Evolutionary conservation across 2,888 invertebrate species (phyloP).

Genomic region (Acleris holmiana): DNA sequence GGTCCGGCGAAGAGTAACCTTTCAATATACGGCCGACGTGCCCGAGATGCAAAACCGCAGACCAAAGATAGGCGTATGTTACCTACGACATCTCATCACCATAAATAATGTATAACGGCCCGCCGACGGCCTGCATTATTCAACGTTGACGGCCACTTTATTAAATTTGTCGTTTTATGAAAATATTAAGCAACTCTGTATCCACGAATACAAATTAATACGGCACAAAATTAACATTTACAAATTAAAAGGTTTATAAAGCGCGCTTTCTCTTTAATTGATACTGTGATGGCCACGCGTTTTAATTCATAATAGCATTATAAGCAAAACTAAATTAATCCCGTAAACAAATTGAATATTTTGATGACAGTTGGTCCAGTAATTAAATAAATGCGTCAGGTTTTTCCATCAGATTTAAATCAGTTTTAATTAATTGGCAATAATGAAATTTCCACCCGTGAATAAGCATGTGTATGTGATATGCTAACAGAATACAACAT

Average conservation of each 20-base stretch:
- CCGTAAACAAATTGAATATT: slow-evolving; percentile 27
- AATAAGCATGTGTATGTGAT: slow-evolving; percentile 4
- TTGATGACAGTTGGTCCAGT: slow-evolving; percentile 28
- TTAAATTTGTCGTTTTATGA: slow-evolving; percentile 80
- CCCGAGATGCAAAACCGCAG: slow-evolving; percentile 77
- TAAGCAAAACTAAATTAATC: slow-evolving; percentile 32
- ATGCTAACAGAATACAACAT: not conserved
- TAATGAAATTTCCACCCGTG: slow-evolving; percentile 8
- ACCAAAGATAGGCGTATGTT: slow-evolving; percentile 70
- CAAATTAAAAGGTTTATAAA: slow-evolving; percentile 54
- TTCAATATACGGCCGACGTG: slow-evolving; percentile 73
- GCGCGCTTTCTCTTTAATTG: slow-evolving; percentile 44
- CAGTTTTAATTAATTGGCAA: slow-evolving; percentile 11
- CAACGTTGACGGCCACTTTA: slow-evolving; percentile 78
- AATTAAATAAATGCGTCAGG: slow-evolving; percentile 28
- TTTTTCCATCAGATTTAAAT: slow-evolving; percentile 19
- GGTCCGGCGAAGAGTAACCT: slow-evolving; percentile 42
- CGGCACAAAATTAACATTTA: slow-evolving; percentile 59
- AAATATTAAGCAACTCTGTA: slow-evolving; percentile 62
- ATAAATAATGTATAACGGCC: slow-evolving; percentile 80
- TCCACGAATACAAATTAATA: slow-evolving; percentile 62
- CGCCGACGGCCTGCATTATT: slow-evolving; percentile 74
- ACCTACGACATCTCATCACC: slow-evolving; percentile 77
- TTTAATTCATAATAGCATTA: slow-evolving; percentile 31
- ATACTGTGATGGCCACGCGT: slow-evolving; percentile 33